phyloP scores from a whole-genome alignment of 2,113 vertebrate genomes.

The Myrmecobius fasciatus region DNA sequence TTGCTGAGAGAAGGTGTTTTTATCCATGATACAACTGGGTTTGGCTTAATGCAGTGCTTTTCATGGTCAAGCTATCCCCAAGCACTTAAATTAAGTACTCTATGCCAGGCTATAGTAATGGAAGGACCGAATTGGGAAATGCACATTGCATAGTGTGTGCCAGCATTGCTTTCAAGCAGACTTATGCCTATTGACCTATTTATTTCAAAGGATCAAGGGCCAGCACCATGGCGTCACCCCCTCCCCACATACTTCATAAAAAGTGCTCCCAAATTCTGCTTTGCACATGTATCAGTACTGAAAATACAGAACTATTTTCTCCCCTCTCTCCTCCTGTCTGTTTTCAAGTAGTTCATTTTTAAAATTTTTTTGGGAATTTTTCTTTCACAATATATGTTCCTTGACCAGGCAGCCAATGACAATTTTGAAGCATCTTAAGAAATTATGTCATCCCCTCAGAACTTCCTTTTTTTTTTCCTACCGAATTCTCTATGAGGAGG shows the following conservation, averaged over 20 bases:
- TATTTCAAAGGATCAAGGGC: conserved; percentile 39
- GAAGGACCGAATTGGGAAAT: conserved; percentile 59
- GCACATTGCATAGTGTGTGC: conserved; percentile 38
- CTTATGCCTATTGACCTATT: conserved; percentile 52
- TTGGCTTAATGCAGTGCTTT: conserved; percentile 41
- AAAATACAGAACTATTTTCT: conserved; percentile 44
- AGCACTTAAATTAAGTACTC: conserved; percentile 48
- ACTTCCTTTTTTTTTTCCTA: neutral
- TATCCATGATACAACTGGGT: neutral
- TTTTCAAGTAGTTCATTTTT: conserved; percentile 65
- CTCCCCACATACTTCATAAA: conserved; percentile 34
- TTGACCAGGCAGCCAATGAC: conserved; percentile 25
- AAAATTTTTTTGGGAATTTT: conserved; percentile 57
- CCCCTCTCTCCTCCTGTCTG: neutral
- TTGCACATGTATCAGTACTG: conserved; percentile 57
- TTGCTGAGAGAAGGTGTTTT: neutral
- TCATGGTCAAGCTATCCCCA: conserved; percentile 39
- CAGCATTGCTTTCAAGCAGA: conserved; percentile 41
- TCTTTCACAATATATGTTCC: conserved; percentile 48
- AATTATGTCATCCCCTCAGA: neutral
- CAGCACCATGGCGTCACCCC: conserved; percentile 48
- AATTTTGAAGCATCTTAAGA: neutral
- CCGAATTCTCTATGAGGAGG: neutral
- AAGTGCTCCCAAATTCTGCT: conserved; percentile 46
- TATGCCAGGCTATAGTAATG: conserved; percentile 11